Base-by-base conservation (phyloP, 2,888 invertebrate genomes). In the Pristionchus entomophagus region DNA sequence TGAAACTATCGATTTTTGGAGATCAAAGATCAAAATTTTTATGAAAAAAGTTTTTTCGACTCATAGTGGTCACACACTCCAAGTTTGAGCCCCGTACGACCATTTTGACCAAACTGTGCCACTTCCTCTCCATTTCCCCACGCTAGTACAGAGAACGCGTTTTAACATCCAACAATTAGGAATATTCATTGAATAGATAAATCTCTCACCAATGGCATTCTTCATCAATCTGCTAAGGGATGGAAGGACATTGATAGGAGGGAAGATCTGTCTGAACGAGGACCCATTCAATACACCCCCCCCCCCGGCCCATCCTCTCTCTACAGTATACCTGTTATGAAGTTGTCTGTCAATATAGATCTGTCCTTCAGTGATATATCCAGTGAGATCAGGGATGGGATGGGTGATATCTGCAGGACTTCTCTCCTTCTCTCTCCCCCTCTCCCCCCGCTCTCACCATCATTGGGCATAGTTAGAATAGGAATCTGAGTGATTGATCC, bases 401-500 rank as follows among this genome's bases (percentile, higher is more conserved):
- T 99, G 99, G 92, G 99, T 99, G 95, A 99, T 99, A 95, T 99
- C 98, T 95, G 91, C 78, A 93, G 45, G 26, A 5, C 4, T 14
- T 6, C 19, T 0, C 12, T 49, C 51, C n/a, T 49, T 53, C 38
- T 22, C 56, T 22, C 22, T 22, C 45, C 45, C 45, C 22, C 22
- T 22, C 22, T 56, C n/a, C 32, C 12, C 53, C 2, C n/a, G n/a
- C n/a, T n/a, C n/a, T n/a, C 10, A 95, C 95, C 95, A 94, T 99
- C 99, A 95, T 99, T 99, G 90, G 99, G 99, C 99, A 99, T 99
- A 95, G 99, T 99, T 88, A 99, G 95, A 95, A 99, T 99, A 90
- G 99, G 99, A 95, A 99, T 99, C 95, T 99, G 99, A 0, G 99
- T 99, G 94, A 99, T 99, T 89, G 98, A 98, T 22, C 98, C 98